Evolutionary conservation across 2,888 invertebrate species (phyloP).

Genomic region (Diaphora mendica): DNA sequence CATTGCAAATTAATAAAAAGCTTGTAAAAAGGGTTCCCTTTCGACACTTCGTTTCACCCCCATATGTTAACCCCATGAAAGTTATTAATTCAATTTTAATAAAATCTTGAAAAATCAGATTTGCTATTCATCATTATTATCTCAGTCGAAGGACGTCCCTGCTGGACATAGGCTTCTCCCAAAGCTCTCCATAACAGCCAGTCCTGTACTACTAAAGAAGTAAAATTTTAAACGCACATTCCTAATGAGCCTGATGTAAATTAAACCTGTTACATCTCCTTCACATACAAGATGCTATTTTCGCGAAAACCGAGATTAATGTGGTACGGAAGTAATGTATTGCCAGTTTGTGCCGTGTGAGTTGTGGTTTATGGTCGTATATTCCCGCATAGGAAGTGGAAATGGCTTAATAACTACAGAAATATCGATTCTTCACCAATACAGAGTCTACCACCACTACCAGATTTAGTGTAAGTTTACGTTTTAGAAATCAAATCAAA

Average conservation of each 20-base stretch:
- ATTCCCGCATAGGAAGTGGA: conserved; percentile 1
- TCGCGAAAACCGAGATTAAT: conserved; percentile 5
- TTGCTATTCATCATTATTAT: no score
- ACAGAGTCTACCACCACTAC: background rate
- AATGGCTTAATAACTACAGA: conserved; percentile 5
- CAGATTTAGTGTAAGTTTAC: background rate
- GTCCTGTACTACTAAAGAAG: no score
- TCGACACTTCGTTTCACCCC: no score
- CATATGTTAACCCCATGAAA: no score
- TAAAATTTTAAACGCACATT: no score
- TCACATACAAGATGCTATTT: conserved; percentile 1
- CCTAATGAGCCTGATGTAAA: background rate
- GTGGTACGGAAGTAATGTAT: conserved; percentile 5
- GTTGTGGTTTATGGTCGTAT: background rate
- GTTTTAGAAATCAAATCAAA: background rate
- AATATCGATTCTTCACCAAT: background rate
- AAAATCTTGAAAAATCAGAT: no score
- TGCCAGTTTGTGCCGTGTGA: conserved; percentile 1
- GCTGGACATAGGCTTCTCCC: no score
- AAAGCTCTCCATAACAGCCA: no score
- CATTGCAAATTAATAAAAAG: no score
- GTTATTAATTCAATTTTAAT: no score
- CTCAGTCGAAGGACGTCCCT: no score
- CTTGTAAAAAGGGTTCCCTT: no score
- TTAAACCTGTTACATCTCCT: background rate